Conservation (phyloP, 1,140 invertebrate genomes). For the Lepidotrigona ventralis region DNA sequence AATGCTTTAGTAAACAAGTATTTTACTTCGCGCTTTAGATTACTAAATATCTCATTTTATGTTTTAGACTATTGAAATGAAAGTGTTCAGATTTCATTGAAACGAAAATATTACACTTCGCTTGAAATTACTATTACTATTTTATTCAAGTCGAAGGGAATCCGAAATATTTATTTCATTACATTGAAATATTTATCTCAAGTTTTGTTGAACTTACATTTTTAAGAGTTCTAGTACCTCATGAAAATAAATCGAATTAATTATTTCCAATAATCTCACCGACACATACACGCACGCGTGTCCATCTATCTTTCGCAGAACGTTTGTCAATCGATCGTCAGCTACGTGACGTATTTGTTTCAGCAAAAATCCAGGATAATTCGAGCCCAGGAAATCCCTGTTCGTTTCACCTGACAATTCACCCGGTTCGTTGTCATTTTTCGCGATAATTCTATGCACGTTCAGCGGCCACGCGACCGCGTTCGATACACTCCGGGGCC, state of each 20-base stretch:
- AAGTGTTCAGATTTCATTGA: too few species aligned
- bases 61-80: too few species aligned
- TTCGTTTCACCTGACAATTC: constrained; percentile 6
- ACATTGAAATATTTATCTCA: too few species aligned
- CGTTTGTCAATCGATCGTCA: not conserved
- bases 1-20: too few species aligned
- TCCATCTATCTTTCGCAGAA: not conserved
- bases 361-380: not conserved
- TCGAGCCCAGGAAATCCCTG: not conserved
- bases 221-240: not conserved
- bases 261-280: not conserved
- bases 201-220: not conserved
- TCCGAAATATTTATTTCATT: too few species aligned
- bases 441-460: not conserved
- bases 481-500: constrained; percentile 4
- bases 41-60: too few species aligned
- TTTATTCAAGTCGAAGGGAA: too few species aligned
- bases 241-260: not conserved
- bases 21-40: too few species aligned
- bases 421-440: not conserved
- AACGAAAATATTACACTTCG: too few species aligned
- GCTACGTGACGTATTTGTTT: not conserved
- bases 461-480: not conserved
- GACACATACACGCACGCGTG: rapidly evolving
- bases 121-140: too few species aligned